A percentile compares a stretch with the other conserved stretches of the same genome.
Evolutionary conservation across 2,888 invertebrate genomes (phyloP).

Genomic region (Trimorus sp.): DNA sequence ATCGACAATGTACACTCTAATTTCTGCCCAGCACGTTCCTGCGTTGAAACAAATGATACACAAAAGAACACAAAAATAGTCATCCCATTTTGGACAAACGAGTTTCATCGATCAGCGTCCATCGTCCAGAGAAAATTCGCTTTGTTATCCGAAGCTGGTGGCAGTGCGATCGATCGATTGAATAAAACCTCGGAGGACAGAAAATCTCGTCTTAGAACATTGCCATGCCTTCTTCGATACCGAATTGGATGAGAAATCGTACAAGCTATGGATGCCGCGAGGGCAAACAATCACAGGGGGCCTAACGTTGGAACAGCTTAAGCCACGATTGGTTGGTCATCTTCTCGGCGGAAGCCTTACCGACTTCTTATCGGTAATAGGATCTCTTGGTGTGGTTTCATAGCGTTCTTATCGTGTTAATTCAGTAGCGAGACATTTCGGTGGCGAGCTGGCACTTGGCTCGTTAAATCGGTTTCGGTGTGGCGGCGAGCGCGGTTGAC

Average conservation of each 20-base stretch:
- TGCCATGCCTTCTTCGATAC: constrained; percentile 78
- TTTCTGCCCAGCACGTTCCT: constrained; percentile 47
- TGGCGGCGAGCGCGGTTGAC: constrained; percentile 11
- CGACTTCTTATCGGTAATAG: constrained; percentile 81
- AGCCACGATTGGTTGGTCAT: constrained; percentile 81
- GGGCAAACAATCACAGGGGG: constrained; percentile 61
- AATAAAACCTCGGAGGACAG: constrained; percentile 16
- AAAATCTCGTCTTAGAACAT: constrained; percentile 46
- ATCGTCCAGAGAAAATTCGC: neutral
- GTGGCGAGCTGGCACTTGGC: constrained; percentile 33
- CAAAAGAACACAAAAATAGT: neutral
- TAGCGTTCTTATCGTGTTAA: constrained; percentile 77
- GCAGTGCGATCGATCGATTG: neutral
- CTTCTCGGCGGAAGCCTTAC: constrained; percentile 81
- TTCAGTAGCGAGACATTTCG: constrained; percentile 53
- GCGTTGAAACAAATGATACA: neutral
- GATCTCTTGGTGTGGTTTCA: constrained; percentile 81
- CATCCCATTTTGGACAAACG: neutral
- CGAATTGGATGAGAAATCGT: constrained; percentile 82
- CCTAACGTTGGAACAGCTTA: constrained; percentile 73
- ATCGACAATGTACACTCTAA: constrained; percentile 36
- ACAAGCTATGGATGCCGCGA: constrained; percentile 78
- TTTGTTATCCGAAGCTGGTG: neutral
- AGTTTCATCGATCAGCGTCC: neutral
- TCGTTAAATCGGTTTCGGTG: constrained; percentile 64